phyloP scores from a whole-genome alignment of 1,140 invertebrate genomes.

The Orussus abietinus region DNA sequence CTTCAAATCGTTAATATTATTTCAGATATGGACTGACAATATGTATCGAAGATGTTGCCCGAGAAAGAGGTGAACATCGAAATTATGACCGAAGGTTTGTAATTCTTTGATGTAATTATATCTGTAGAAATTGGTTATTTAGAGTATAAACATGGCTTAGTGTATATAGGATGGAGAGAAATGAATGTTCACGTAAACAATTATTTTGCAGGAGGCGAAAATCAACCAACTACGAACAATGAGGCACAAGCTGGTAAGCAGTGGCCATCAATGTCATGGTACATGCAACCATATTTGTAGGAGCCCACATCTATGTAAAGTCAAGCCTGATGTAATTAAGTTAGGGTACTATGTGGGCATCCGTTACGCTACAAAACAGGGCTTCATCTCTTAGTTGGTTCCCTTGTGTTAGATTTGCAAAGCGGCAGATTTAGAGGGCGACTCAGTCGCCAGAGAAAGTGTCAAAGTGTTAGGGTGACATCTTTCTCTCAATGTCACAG shows the following conservation, averaged over 20 bases:
- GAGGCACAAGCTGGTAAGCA: slow-evolving; percentile 41
- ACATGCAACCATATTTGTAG: slow-evolving; percentile 12
- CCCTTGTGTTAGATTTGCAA: too few species aligned
- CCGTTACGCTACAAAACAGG: slow-evolving; percentile 43
- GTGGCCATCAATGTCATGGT: slow-evolving; percentile 16
- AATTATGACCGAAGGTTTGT: slow-evolving; percentile 45
- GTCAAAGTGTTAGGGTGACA: too few species aligned
- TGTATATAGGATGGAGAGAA: too few species aligned
- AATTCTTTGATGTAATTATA: too few species aligned
- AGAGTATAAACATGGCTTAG: too few species aligned
- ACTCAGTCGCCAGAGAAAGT: too few species aligned
- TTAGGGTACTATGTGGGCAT: slow-evolving; percentile 42
- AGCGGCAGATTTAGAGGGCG: too few species aligned
- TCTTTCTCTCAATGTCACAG: too few species aligned
- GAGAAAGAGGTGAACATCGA: slow-evolving; percentile 39
- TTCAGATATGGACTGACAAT: slow-evolving; percentile 20
- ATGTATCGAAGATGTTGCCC: slow-evolving; percentile 35
- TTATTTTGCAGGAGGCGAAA: slow-evolving; percentile 38
- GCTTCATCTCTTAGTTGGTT: slow-evolving; percentile 41
- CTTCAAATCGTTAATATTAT: slow-evolving; percentile 20
- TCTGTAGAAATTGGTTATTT: too few species aligned
- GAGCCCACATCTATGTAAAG: slow-evolving; percentile 22
- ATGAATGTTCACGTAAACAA: too few species aligned
- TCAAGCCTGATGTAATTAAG: slow-evolving; percentile 40
- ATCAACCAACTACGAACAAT: slow-evolving; percentile 34